Evolutionary conservation across 1,140 invertebrate genomes (phyloP), one percentile per base, ranked within the genome.

Genomic region (Lepeophtheirus salmonis): DNA sequence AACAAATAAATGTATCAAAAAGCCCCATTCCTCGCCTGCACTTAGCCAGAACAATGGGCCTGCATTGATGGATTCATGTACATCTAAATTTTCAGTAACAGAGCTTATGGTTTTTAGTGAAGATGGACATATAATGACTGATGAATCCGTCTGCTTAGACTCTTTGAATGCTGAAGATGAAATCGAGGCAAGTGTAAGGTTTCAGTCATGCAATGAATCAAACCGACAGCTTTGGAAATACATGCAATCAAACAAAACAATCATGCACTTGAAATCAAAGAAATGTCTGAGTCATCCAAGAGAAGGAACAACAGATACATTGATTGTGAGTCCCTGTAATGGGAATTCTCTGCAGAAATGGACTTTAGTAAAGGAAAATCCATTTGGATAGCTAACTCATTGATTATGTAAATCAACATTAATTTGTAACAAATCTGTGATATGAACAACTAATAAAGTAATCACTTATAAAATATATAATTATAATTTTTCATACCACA

Each of bases 81-180:
- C 69, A 23, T 64, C 68, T 13, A 69, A 71, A 56, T 57, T 67
- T n/a, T 72, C 70, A 61, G 61, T 79, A 14, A 76, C 77, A 64
- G 83, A 86, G 68, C 79, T 84, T 73, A 86, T 86, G 68, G 78
- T 86, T 2, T 80, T 83, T 67, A 80, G 77, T n/a, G 64, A 66
- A 50, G 63, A 67, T 49, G 65, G 81, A 0, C 73, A 73, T 22
- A 68, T 83, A 56, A 81, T 81, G 78, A 81, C 79, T 0, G 81
- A 84, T 65, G 82, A 84, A 65, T 80, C 78, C 3, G 73, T 84
- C 2, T 84, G 83, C 67, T 69, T 84, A 25, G 82, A 84, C 67
- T 77, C 77, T 17, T 77, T 80, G 0, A 78, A 80, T 57, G 72
- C 66, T 23, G 67, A 67, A 20, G 61, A 69, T 23, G 65, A n/a